Conservation (phyloP, 92 coral and sea anemone species). For the Parazoanthus darwini region DNA sequence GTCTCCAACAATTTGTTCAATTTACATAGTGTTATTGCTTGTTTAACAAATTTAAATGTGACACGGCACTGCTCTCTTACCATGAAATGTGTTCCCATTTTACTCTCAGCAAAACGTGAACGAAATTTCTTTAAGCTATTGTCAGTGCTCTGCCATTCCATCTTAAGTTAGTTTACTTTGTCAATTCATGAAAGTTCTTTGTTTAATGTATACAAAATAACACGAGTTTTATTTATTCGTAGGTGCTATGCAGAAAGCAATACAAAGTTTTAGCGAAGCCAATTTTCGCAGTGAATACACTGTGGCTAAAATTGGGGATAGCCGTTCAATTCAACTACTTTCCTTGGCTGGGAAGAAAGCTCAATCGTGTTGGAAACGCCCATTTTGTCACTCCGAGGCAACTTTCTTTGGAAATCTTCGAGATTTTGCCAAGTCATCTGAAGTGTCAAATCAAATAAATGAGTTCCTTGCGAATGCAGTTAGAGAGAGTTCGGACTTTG, state of each 20-base stretch:
- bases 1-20: too few relatives aligned
- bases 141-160: too few relatives aligned
- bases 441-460: not conserved
- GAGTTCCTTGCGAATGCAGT: not conserved
- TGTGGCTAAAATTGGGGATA: not conserved
- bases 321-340: not conserved
- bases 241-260: not conserved
- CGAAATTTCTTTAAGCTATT: too few relatives aligned
- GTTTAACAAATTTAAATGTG: too few relatives aligned
- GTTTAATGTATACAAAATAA: not conserved
- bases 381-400: slow-evolving; percentile 59
- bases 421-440: slow-evolving; percentile 20
- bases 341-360: slow-evolving; percentile 48
- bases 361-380: slow-evolving; percentile 68
- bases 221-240: not conserved
- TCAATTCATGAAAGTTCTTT: too few relatives aligned
- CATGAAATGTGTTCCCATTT: too few relatives aligned
- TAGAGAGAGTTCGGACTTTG: not conserved
- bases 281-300: not conserved
- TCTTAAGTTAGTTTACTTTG: not conserved
- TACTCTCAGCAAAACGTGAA: too few relatives aligned
- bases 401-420: slow-evolving; percentile 46
- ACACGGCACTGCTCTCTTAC: too few relatives aligned
- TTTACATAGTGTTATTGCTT: too few relatives aligned
- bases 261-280: not conserved